These are phyloP conservation scores for Latrodectus geometricus DNA, from an alignment of 1,140 invertebrate genomes.

Conservation along the genomic window DNA sequence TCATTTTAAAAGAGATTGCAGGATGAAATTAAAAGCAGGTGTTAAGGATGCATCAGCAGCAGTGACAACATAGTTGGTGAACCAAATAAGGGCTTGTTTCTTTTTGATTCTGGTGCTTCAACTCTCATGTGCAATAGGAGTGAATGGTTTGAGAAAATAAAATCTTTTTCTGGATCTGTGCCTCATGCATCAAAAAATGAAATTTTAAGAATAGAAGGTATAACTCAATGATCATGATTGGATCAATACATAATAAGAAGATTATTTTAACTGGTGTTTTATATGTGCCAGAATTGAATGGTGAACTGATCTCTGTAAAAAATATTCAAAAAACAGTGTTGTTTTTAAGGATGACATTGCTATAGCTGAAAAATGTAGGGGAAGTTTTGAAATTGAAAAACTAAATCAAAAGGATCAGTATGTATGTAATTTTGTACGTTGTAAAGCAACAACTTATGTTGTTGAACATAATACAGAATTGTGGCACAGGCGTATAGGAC, in stretches of 20 bases:
- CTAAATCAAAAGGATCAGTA: neutral
- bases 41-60: neutral
- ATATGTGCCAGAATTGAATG: too few species aligned
- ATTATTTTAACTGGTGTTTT: neutral
- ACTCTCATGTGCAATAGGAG: neutral
- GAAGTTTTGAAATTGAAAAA: neutral
- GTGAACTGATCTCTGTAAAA: slow-evolving; percentile 7
- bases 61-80: neutral
- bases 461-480: neutral
- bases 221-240: neutral
- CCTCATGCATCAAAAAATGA: neutral
- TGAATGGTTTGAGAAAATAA: neutral
- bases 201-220: neutral
- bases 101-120: neutral
- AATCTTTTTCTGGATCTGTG: neutral
- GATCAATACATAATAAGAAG: neutral
- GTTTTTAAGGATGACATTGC: neutral
- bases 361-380: neutral
- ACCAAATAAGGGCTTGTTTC: neutral
- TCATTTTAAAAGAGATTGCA: slow-evolving; percentile 4
- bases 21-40: neutral
- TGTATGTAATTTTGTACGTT: neutral
- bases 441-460: neutral
- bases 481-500: neutral
- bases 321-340: neutral